These are phyloP conservation scores for Megalurothrips usitatus DNA, from an alignment of 2,888 invertebrate genomes.

Conservation along the genomic window DNA sequence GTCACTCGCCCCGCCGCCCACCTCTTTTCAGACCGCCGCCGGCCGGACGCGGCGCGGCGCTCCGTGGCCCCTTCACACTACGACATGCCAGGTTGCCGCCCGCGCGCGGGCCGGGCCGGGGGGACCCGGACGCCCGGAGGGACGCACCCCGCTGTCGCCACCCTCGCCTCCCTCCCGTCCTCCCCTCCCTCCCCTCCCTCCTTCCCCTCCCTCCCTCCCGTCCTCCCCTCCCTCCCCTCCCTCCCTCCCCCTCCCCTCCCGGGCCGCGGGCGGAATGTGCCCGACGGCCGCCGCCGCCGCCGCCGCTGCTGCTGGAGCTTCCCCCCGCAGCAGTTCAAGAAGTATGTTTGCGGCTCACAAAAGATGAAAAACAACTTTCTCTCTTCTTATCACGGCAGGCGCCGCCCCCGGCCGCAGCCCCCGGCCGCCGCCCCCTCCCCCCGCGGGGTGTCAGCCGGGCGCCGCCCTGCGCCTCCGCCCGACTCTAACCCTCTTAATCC, in stretches of 20 bases:
- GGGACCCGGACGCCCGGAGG: not conserved
- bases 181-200: too few species aligned
- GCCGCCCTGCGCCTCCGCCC: not conserved
- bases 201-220: not conserved
- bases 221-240: not conserved
- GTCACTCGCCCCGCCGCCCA: too few species aligned
- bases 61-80: too few species aligned
- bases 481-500: not conserved
- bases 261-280: too few species aligned
- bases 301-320: too few species aligned
- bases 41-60: too few species aligned
- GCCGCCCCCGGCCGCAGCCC: not conserved
- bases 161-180: not conserved
- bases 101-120: too few species aligned
- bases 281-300: too few species aligned
- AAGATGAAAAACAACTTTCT: slow-evolving; percentile 14
- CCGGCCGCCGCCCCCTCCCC: not conserved
- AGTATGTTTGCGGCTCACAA: slow-evolving; percentile 24
- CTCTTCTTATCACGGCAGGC: slow-evolving; percentile 6
- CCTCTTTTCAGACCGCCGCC: too few species aligned
- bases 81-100: too few species aligned
- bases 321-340: slow-evolving; percentile 12
- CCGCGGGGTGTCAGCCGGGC: not conserved
- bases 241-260: too few species aligned
- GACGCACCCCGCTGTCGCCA: not conserved